Base-by-base conservation (phyloP, 2,797 vertebrate genomes). In the Sandelia bainsii region DNA sequence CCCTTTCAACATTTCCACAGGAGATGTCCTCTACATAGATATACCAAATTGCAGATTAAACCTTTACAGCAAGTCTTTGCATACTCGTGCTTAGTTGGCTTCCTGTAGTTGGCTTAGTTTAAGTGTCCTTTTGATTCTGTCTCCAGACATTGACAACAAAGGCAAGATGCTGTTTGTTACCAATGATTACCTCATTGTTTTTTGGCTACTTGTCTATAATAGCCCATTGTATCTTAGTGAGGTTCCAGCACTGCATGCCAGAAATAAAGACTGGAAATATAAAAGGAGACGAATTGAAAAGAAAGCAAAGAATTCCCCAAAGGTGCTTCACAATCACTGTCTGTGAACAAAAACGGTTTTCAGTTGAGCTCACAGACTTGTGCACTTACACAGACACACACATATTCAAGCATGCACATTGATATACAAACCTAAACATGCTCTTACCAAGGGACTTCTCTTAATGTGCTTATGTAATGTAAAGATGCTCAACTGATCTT, bases 231-330 rank as follows among this genome's bases (percentile, higher is more conserved):
- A 48, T 85, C 57, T 39, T 58, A 62, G 70, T 29, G 39, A 86
- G 57, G 71, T 77, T 69, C 51, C 17, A 19, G 74, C 50, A 40
- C 63, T 50, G 17, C 39, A 75, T 64, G 76, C 66, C 69, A 68
- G 53, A 78, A 87, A 86, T 74, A 76, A 87, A 89, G 83, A 84
- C 78, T 85, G 71, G 69, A 85, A 86, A 84, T 81, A 84, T 81
- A 84, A 88, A 86, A 83, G 77, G 77, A 87, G 66, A 68, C 59
- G 73, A 70, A 62, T 60, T 83, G 83, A 87, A 80, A 89, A 83
- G 82, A 85, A 81, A 83, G 80, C 71, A 69, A 76, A 78, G 76
- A 83, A 91, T 83, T 87, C 84, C 85, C 89, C 59, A 66, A 81
- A 86, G 83, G 81, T 87, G 49, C 77, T 84, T 75, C 65, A 80